Evolutionary conservation across 2,888 invertebrate genomes (phyloP).

Genomic region (Neoascia interrupta): DNA sequence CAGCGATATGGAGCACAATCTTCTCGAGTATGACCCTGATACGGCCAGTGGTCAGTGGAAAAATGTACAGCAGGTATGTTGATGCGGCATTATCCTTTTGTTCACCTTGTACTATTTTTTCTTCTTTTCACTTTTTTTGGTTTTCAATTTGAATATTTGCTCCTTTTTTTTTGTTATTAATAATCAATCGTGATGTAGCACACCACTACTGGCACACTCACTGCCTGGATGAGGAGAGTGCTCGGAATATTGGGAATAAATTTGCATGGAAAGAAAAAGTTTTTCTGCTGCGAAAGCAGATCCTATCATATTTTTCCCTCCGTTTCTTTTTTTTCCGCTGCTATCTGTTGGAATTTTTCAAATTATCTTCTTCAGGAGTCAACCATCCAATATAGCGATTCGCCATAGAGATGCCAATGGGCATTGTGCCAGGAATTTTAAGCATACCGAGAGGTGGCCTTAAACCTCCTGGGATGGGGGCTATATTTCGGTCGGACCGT

Average conservation of each 20-base stretch:
- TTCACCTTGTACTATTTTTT: slow-evolving; percentile 5
- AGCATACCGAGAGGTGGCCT: slow-evolving; percentile 1
- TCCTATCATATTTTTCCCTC: slow-evolving; percentile 21
- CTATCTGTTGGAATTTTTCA: slow-evolving; percentile 25
- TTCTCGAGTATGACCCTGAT: slow-evolving; percentile 82
- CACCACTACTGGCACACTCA: slow-evolving; percentile 6
- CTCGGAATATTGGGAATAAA: slow-evolving; percentile 41
- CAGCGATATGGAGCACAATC: slow-evolving; percentile 83
- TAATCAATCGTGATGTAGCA: slow-evolving; percentile 44
- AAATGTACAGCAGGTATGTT: slow-evolving; percentile 83
- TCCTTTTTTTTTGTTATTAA: slow-evolving; percentile 14
- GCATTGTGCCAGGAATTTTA: slow-evolving; percentile 59
- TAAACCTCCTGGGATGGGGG: background rate
- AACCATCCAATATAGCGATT: slow-evolving; percentile 13
- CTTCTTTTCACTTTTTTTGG: slow-evolving; percentile 7
- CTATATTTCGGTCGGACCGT: too few species aligned
- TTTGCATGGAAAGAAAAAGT: slow-evolving; percentile 54
- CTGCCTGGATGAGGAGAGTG: slow-evolving; percentile 1
- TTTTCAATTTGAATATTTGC: slow-evolving; percentile 17
- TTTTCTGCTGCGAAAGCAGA: slow-evolving; percentile 42
- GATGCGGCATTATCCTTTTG: background rate
- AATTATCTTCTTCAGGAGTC: slow-evolving; percentile 61
- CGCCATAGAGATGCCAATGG: slow-evolving; percentile 53
- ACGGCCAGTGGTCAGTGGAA: slow-evolving; percentile 83
- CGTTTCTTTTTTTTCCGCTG: background rate